Evolutionary conservation across 2,113 vertebrate genomes (phyloP).

Genomic region (Meles meles): DNA sequence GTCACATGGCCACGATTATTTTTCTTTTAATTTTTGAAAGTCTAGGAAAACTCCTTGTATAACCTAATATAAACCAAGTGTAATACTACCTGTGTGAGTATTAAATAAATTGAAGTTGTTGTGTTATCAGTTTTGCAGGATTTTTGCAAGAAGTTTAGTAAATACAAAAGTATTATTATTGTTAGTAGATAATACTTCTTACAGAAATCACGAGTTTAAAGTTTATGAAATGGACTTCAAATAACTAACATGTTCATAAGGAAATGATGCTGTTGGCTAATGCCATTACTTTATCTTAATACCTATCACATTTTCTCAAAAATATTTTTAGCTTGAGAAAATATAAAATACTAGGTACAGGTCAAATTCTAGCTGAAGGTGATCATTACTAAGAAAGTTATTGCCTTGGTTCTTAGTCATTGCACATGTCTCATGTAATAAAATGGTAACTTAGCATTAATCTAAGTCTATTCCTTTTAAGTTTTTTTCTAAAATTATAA

Average conservation of each 20-base stretch:
- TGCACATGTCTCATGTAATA: not conserved
- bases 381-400: not conserved
- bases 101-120: not conserved
- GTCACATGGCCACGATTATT: not conserved
- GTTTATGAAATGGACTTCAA: not conserved
- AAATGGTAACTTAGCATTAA: not conserved
- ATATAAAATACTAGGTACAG: not conserved
- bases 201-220: not conserved
- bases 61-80: not conserved
- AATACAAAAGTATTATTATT: not conserved
- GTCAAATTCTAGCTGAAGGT: not conserved
- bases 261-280: not conserved
- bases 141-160: not conserved
- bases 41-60: not conserved
- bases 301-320: not conserved
- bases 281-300: not conserved
- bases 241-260: not conserved
- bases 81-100: not conserved
- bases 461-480: not conserved
- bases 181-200: not conserved
- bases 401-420: not conserved
- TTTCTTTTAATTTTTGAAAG: slow-evolving; percentile 20
- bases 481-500: not conserved
- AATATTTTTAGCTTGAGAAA: not conserved
- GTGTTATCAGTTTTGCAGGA: not conserved